A percentile compares a stretch with the other conserved stretches of the same genome.
phyloP scores from a whole-genome alignment of 2,113 vertebrate genomes.

The Garra rufa region DNA sequence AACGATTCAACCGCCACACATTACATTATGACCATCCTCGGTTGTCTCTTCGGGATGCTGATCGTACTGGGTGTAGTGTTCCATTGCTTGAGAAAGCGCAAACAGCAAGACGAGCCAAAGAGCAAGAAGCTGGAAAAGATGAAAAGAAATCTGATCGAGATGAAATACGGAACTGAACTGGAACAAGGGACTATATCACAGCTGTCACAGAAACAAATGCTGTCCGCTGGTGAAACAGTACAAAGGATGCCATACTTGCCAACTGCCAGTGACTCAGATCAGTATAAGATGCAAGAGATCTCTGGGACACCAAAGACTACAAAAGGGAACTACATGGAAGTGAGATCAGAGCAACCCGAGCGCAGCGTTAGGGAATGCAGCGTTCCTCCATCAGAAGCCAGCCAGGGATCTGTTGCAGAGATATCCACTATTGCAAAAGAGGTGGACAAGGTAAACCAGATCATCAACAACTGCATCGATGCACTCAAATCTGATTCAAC shows the following conservation, averaged over 20 bases:
- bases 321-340: constrained; percentile 95
- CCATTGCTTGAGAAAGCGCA: constrained; percentile 90
- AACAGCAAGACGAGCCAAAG: constrained; percentile 81
- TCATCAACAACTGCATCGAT: constrained; percentile 98
- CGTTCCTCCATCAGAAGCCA: constrained; percentile 79
- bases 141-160: constrained; percentile 92
- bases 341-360: constrained; percentile 84
- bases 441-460: constrained; percentile 98
- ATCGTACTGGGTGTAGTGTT: constrained; percentile 89
- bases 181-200: constrained; percentile 85
- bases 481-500: constrained; percentile 96
- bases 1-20: constrained; percentile 91
- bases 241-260: constrained; percentile 90
- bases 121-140: constrained; percentile 85
- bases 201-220: constrained; percentile 83
- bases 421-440: constrained; percentile 98
- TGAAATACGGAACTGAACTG: constrained; percentile 90
- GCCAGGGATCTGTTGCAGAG: constrained; percentile 89
- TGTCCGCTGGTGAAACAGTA: constrained; percentile 79
- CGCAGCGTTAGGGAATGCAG: constrained; percentile 72
- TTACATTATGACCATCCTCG: constrained; percentile 95
- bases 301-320: constrained; percentile 86
- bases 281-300: constrained; percentile 89
- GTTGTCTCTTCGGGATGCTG: constrained; percentile 95
- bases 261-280: constrained; percentile 82